Evolutionary conservation across 2,888 invertebrate species (phyloP).

Genomic region (Dryococelus australis): DNA sequence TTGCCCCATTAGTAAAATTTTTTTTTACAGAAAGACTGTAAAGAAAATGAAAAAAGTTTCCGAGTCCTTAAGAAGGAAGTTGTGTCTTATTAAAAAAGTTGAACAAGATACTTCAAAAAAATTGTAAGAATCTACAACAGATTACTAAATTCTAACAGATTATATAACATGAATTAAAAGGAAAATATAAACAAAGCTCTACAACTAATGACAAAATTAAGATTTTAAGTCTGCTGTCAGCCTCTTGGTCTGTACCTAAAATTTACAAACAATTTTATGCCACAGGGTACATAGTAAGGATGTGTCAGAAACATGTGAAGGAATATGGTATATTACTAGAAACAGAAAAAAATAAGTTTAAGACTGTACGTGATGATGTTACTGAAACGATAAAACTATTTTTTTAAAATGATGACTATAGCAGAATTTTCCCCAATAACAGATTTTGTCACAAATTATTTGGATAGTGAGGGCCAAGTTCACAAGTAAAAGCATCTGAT

Average conservation of each 20-base stretch:
- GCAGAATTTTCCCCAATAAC: slow-evolving; percentile 45
- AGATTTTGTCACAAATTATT: slow-evolving; percentile 42
- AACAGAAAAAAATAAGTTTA: slow-evolving; percentile 36
- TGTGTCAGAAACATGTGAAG: slow-evolving; percentile 33
- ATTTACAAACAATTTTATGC: slow-evolving; percentile 40
- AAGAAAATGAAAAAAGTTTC: background rate
- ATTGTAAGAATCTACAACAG: slow-evolving; percentile 19
- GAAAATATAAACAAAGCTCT: slow-evolving; percentile 33
- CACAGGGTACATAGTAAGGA: slow-evolving; percentile 37
- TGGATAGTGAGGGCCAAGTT: background rate
- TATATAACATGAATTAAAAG: slow-evolving; percentile 34
- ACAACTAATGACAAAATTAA: slow-evolving; percentile 40
- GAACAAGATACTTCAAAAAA: background rate
- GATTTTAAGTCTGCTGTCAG: slow-evolving; percentile 43
- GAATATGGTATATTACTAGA: slow-evolving; percentile 41
- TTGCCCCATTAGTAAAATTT: background rate
- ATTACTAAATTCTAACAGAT: background rate
- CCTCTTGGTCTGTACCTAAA: slow-evolving; percentile 42
- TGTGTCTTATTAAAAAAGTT: background rate
- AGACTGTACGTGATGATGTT: slow-evolving; percentile 39
- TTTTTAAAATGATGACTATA: slow-evolving; percentile 39
- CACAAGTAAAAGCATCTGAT: slow-evolving; percentile 32
- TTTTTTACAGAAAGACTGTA: background rate
- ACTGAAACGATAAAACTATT: slow-evolving; percentile 33
- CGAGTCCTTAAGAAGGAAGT: background rate